These are phyloP conservation scores for Chloroceryle aenea DNA, from an alignment of 2,113 vertebrate species.

Conservation along the genomic window DNA sequence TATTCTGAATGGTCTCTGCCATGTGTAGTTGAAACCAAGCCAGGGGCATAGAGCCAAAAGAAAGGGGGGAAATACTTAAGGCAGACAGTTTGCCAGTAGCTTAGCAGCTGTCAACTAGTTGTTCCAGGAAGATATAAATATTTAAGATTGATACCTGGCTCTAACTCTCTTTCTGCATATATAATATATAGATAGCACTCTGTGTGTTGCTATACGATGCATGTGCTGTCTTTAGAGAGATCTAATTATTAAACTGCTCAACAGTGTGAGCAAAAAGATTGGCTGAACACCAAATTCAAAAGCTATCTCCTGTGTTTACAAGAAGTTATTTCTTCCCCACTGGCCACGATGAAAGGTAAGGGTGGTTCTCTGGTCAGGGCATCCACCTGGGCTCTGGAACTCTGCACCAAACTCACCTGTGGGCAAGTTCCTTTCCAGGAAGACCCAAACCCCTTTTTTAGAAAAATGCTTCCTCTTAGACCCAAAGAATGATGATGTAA, in stretches of 20 bases:
- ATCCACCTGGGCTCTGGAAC: background rate
- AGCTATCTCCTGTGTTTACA: background rate
- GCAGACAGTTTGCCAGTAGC: conserved; percentile 35
- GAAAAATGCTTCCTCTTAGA: background rate
- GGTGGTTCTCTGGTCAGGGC: background rate
- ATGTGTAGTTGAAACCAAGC: conserved; percentile 16
- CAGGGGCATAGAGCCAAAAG: conserved; percentile 27
- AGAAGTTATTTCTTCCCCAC: background rate
- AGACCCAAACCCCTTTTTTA: background rate
- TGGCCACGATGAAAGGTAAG: background rate
- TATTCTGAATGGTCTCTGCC: background rate
- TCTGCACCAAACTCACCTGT: background rate
- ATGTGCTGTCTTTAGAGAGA: background rate
- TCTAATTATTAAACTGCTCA: background rate
- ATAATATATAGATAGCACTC: background rate
- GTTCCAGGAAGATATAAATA: conserved; percentile 34
- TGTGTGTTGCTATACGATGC: background rate
- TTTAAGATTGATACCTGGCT: conserved; percentile 38
- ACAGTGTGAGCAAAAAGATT: background rate
- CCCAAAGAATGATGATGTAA: background rate
- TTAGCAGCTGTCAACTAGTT: conserved; percentile 52
- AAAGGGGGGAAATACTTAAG: background rate
- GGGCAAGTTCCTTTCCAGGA: background rate
- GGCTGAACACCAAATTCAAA: background rate
- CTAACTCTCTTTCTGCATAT: background rate